Evolutionary conservation across 1,140 invertebrate genomes (phyloP).

Genomic region (Galendromus occidentalis): DNA sequence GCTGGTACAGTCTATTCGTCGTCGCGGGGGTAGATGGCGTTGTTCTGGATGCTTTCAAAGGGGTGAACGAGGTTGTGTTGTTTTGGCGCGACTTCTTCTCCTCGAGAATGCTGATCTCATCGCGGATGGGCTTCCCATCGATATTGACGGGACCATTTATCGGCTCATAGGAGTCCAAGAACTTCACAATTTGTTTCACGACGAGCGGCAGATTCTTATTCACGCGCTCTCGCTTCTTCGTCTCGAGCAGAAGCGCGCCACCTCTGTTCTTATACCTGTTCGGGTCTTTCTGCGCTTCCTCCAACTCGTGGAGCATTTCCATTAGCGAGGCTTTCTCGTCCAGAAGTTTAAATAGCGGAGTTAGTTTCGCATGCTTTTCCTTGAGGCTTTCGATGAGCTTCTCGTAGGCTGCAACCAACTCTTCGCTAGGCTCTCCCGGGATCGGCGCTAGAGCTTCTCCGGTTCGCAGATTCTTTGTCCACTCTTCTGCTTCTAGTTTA

Average conservation of each 20-base stretch:
- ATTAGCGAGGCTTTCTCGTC: neutral
- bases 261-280: neutral
- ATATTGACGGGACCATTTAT: neutral
- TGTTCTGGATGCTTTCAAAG: neutral
- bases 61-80: neutral
- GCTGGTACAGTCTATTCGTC: neutral
- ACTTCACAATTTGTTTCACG: neutral
- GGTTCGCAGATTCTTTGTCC: neutral
- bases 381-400: neutral
- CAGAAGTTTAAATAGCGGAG: neutral
- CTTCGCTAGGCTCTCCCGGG: neutral
- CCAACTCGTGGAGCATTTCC: neutral
- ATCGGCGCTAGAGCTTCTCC: neutral
- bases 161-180: neutral
- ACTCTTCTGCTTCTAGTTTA: neutral
- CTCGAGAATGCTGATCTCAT: neutral
- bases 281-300: neutral
- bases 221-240: neutral
- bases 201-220: neutral
- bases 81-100: neutral
- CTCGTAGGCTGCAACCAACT: neutral
- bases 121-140: neutral
- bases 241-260: neutral
- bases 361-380: neutral
- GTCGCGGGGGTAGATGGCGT: neutral